These are phyloP conservation scores for Stenotaenia linearis DNA, from an alignment of 2,888 invertebrate species.

Conservation along the genomic window DNA sequence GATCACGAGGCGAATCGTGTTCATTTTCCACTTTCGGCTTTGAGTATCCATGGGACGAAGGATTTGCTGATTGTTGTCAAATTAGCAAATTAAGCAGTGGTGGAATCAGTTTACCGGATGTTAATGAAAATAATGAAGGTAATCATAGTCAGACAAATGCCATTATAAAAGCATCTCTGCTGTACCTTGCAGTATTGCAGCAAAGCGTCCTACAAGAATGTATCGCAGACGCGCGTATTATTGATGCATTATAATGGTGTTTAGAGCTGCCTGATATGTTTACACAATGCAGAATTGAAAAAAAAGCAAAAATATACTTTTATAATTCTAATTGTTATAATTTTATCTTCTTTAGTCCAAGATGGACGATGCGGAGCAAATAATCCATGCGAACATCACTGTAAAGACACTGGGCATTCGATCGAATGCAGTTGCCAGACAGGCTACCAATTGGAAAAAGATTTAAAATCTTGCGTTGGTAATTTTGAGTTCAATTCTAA, in stretches of 20 bases:
- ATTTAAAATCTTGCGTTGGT: slow-evolving; percentile 63
- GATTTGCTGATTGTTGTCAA: slow-evolving; percentile 58
- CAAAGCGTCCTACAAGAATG: too few species aligned
- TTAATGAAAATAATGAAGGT: not conserved
- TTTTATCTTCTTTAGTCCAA: not conserved
- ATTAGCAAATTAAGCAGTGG: not conserved
- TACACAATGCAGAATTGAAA: not conserved
- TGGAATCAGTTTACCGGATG: not conserved
- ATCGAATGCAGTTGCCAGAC: slow-evolving; percentile 65
- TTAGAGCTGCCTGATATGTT: too few species aligned
- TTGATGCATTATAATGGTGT: too few species aligned
- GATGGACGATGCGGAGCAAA: slow-evolving; percentile 54
- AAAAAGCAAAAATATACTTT: not conserved
- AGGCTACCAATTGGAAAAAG: slow-evolving; percentile 62
- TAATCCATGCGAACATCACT: slow-evolving; percentile 69
- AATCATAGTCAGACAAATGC: too few species aligned
- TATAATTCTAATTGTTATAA: not conserved
- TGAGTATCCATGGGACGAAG: slow-evolving; percentile 57
- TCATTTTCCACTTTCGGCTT: slow-evolving; percentile 53
- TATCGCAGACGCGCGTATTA: too few species aligned
- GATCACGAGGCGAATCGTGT: slow-evolving; percentile 54
- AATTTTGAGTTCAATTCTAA: slow-evolving; percentile 27
- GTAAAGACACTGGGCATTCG: slow-evolving; percentile 62
- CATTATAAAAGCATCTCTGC: too few species aligned
- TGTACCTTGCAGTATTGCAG: too few species aligned